A percentile compares a stretch with the other conserved stretches of the same genome.
Evolutionary conservation across 1,140 invertebrate genomes (phyloP).

Genomic region (Drosophila santomea): DNA sequence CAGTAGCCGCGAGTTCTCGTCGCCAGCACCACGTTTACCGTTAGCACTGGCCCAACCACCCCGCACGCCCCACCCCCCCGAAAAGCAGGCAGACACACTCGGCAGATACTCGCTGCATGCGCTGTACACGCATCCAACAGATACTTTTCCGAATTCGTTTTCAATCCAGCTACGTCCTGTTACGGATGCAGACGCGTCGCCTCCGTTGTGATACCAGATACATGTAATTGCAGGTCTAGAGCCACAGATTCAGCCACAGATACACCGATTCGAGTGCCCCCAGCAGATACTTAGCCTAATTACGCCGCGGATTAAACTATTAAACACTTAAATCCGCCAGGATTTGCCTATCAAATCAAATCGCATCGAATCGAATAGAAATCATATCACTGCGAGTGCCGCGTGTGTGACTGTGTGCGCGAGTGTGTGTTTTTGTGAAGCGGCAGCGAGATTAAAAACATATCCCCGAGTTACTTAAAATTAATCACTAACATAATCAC

Average conservation of each 20-base stretch:
- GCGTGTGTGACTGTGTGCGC: constrained; percentile 30
- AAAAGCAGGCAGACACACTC: too few relatives aligned
- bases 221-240: constrained; percentile 12
- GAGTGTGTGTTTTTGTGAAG: constrained; percentile 28
- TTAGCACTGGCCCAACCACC: constrained; percentile 17
- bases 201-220: constrained; percentile 68
- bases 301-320: constrained; percentile 84
- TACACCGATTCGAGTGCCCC: constrained; percentile 44
- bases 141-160: constrained; percentile 83
- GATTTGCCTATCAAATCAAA: constrained; percentile 30
- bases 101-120: constrained; percentile 6
- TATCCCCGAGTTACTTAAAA: constrained; percentile 82
- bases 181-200: constrained; percentile 83
- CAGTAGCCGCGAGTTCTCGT: constrained; percentile 46
- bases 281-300: constrained; percentile 79
- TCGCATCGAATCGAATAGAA: constrained; percentile 13
- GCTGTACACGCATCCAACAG: constrained; percentile 58
- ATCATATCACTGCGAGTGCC: constrained; percentile 24
- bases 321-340: constrained; percentile 73
- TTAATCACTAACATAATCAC: constrained; percentile 84
- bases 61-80: constrained; percentile 9
- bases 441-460: constrained; percentile 78
- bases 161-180: constrained; percentile 84
- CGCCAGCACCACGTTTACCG: constrained; percentile 45
- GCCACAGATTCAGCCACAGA: constrained; percentile 18